phyloP scores from a whole-genome alignment of 1,140 invertebrate species.

The Andricus grossulariae region DNA sequence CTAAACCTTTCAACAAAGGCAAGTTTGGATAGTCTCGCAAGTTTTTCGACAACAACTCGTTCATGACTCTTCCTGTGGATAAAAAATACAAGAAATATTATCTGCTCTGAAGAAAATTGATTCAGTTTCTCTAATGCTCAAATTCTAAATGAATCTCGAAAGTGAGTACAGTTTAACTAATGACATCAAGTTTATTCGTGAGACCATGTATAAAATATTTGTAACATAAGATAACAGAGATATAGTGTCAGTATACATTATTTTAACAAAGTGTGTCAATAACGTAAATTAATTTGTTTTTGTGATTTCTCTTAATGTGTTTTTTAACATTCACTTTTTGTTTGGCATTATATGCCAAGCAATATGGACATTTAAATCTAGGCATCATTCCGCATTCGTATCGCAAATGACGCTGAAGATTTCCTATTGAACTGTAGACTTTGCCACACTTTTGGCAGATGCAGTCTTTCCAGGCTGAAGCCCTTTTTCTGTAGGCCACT shows the following conservation, averaged over 20 bases:
- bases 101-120: too few species aligned
- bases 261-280: not conserved
- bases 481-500: not conserved
- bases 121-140: too few species aligned
- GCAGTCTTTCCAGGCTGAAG: not conserved
- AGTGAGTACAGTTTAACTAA: too few species aligned
- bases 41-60: too few species aligned
- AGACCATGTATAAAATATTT: too few species aligned
- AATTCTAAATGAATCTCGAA: too few species aligned
- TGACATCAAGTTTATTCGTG: too few species aligned
- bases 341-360: slow-evolving; percentile 34
- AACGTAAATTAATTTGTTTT: not conserved
- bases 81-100: too few species aligned
- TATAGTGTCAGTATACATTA: not conserved
- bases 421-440: slow-evolving; percentile 67
- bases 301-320: not conserved
- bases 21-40: too few species aligned
- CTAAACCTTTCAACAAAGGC: too few species aligned
- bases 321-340: slow-evolving; percentile 5
- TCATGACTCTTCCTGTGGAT: too few species aligned
- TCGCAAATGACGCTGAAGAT: slow-evolving; percentile 67
- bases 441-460: slow-evolving; percentile 68
- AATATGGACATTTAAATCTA: slow-evolving; percentile 70
- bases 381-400: slow-evolving; percentile 75
- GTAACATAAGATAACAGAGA: not conserved